Conservation (phyloP, 1,140 invertebrate species). For the Aphidius ervi region DNA sequence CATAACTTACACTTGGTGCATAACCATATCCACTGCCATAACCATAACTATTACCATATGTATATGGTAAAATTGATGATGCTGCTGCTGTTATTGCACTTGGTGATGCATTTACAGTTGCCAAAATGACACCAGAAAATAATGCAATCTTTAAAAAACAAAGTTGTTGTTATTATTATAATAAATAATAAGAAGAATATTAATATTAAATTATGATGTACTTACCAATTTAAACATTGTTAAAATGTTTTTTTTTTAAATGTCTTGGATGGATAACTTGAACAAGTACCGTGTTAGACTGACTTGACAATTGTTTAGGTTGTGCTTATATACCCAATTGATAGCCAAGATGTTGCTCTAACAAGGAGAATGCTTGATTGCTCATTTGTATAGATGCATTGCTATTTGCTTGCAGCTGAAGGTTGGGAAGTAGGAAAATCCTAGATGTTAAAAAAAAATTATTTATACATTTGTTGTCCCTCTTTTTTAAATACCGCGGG, state of each 20-base stretch:
- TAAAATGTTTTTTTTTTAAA: too few species aligned
- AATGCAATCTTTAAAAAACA: too few species aligned
- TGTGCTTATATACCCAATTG: constrained; percentile 40
- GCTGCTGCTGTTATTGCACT: too few species aligned
- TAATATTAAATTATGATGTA: constrained; percentile 13
- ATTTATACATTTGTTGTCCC: constrained; percentile 18
- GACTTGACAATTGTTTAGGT: constrained; percentile 28
- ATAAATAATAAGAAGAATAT: too few species aligned
- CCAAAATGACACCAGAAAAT: too few species aligned
- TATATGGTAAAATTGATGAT: too few species aligned
- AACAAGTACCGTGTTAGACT: constrained; percentile 37
- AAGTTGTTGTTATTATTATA: too few species aligned
- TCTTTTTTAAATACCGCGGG: background rate
- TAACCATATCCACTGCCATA: constrained; percentile 25
- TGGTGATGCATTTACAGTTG: too few species aligned
- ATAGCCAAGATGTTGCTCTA: constrained; percentile 10
- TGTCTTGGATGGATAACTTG: constrained; percentile 24
- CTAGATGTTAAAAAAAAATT: constrained; percentile 27
- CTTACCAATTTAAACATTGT: constrained; percentile 49
- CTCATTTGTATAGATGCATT: too few species aligned
- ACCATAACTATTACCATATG: constrained; percentile 23
- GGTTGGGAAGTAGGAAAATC: constrained; percentile 15
- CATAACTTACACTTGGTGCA: constrained; percentile 18
- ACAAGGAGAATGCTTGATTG: constrained; percentile 1
- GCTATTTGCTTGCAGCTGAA: too few species aligned